Percentiles rank a stretch among this genome's conserved stretches.
Evolutionary conservation across 2,888 invertebrate genomes (phyloP).

Genomic region (Pseudolycoriella hygida): DNA sequence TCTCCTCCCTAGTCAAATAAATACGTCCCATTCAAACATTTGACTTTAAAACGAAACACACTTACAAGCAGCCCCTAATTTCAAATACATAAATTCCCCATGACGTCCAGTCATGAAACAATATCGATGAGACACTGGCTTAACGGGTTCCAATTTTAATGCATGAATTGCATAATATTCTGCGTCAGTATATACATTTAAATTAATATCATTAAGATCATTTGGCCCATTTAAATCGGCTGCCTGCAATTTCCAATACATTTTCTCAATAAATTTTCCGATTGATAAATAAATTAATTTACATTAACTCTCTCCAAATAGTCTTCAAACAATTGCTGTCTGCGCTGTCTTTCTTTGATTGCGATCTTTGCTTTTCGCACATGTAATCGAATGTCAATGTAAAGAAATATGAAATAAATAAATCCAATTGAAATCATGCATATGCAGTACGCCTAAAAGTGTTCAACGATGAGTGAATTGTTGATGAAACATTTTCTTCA

Average conservation of each 20-base stretch:
- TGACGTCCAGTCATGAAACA: constrained; percentile 51
- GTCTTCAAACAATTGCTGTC: constrained; percentile 28
- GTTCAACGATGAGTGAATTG: no score
- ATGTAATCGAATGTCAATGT: constrained; percentile 42
- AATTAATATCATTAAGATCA: neutral
- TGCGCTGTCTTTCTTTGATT: constrained; percentile 26
- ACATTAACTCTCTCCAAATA: constrained; percentile 26
- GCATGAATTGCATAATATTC: neutral
- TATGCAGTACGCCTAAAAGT: constrained; percentile 43
- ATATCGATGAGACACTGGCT: constrained; percentile 36
- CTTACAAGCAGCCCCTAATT: constrained; percentile 53
- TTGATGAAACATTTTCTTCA: no score
- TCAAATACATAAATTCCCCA: constrained; percentile 55
- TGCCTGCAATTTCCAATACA: no score
- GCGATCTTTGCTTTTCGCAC: constrained; percentile 32
- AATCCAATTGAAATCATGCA: constrained; percentile 38
- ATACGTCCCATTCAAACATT: no score
- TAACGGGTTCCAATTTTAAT: constrained; percentile 16
- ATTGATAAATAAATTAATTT: neutral
- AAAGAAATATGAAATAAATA: constrained; percentile 39
- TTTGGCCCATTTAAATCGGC: neutral
- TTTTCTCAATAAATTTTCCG: no score
- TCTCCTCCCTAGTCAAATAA: no score
- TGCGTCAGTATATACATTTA: neutral
- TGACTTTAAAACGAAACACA: no score